phyloP scores from a whole-genome alignment of 1,140 invertebrate species.

The Eubasilissa regina region DNA sequence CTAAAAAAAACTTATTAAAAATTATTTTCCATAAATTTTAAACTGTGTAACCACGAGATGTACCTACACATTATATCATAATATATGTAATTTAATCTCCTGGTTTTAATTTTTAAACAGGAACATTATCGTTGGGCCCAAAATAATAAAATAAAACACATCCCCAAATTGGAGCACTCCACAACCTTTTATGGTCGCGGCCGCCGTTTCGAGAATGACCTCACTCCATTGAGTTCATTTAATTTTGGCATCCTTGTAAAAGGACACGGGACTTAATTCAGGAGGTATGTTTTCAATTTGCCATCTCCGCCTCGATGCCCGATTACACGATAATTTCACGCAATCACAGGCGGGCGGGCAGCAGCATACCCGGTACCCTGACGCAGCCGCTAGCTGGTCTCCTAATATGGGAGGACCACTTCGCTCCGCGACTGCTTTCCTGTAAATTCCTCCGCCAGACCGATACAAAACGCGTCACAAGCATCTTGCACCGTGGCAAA shows the following conservation, averaged over 20 bases:
- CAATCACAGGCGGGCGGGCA: conserved; percentile 10
- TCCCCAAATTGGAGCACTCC: not conserved
- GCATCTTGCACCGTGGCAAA: not conserved
- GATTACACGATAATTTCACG: conserved; percentile 39
- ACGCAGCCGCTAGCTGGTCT: not conserved
- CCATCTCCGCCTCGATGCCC: conserved; percentile 26
- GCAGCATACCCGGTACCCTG: no score
- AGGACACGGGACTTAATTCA: conserved; percentile 15
- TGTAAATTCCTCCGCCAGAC: conserved; percentile 19
- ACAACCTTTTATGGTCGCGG: not conserved
- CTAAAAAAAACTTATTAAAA: no score
- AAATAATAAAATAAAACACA: not conserved
- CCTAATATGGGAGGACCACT: conserved; percentile 28
- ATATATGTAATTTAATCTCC: not conserved
- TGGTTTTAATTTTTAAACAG: no score
- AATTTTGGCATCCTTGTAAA: conserved; percentile 19
- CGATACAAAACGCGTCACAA: not conserved
- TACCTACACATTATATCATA: not conserved
- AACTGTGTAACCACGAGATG: not conserved
- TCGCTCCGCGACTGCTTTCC: conserved; percentile 15
- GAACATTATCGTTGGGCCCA: not conserved
- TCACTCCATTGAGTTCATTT: not conserved
- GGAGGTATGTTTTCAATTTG: conserved; percentile 35
- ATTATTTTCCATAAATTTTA: no score
- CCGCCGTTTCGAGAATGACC: conserved; percentile 1